Evolutionary conservation across 92 coral and sea anemone genomes (phyloP).

Genomic region (Parazoanthus swiftii): DNA sequence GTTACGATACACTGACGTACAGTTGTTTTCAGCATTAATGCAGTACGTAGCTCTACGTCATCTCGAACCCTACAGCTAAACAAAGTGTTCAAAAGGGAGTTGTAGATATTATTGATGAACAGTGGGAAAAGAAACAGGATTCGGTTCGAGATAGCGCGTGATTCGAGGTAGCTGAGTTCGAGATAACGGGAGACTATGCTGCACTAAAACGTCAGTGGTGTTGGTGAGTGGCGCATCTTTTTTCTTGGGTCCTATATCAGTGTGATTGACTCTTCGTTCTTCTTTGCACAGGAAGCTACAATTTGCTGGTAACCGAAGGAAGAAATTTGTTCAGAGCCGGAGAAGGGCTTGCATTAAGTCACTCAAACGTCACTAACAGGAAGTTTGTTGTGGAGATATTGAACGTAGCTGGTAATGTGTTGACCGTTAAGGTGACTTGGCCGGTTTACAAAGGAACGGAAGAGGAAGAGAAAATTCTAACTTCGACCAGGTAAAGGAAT

Average conservation of each 20-base stretch:
- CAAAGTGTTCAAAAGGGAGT: no score
- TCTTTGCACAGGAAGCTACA: conserved; percentile 27
- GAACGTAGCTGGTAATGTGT: conserved; percentile 50
- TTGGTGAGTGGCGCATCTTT: no score
- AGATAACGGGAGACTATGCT: no score
- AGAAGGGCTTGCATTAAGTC: conserved; percentile 68
- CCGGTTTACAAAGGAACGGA: conserved; percentile 39
- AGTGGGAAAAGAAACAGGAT: no score
- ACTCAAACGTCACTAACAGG: conserved; percentile 55
- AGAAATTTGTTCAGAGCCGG: conserved; percentile 47
- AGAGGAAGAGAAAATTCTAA: neutral
- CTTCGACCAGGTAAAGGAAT: conserved; percentile 27
- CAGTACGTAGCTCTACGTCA: no score
- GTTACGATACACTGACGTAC: no score
- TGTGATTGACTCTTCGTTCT: neutral
- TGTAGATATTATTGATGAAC: no score
- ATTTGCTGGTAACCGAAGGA: conserved; percentile 47
- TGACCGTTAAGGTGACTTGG: conserved; percentile 61
- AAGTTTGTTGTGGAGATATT: conserved; percentile 64
- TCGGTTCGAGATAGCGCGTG: no score
- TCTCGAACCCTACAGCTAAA: no score
- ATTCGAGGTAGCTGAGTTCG: no score
- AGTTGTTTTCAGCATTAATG: no score
- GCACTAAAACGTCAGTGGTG: no score
- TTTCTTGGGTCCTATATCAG: neutral